These are phyloP conservation scores for Chrysodeixis includens DNA, from an alignment of 2,888 invertebrate genomes.

Conservation along the genomic window DNA sequence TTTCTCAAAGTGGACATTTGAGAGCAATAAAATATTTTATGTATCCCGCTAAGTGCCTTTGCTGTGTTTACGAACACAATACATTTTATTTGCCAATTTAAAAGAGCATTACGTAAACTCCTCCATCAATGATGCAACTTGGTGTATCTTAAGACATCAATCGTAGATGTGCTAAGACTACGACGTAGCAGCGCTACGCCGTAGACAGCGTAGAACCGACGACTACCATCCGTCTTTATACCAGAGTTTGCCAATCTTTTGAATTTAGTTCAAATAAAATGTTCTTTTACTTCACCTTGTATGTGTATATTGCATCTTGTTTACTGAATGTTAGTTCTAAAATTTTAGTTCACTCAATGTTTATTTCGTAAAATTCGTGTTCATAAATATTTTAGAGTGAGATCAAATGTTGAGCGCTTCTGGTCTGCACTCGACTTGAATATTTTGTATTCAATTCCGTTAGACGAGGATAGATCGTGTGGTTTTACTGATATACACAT, in stretches of 20 bases:
- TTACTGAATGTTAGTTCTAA: neutral
- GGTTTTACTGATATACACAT: conserved; percentile 40
- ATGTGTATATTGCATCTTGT: neutral
- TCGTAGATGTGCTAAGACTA: conserved; percentile 25
- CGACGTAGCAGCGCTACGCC: conserved; percentile 41
- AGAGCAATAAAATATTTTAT: conserved; percentile 1
- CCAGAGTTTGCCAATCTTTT: conserved; percentile 18
- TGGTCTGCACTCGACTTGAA: conserved; percentile 35
- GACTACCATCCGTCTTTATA: conserved; percentile 39
- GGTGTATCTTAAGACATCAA: conserved; percentile 36
- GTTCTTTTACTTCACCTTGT: neutral
- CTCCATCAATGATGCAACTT: conserved; percentile 29
- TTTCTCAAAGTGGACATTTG: neutral
- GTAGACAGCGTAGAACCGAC: conserved; percentile 32
- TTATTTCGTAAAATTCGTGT: neutral
- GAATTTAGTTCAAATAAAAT: neutral
- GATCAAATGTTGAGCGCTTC: conserved; percentile 16
- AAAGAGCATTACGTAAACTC: neutral
- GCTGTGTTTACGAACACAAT: neutral
- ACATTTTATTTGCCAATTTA: neutral
- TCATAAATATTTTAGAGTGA: neutral
- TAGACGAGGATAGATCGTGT: conserved; percentile 46
- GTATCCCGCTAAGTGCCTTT: neutral
- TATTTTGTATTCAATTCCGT: conserved; percentile 53
- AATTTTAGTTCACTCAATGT: no score